phyloP scores from a whole-genome alignment of 2,797 vertebrate species.

The Cuculus canorus region DNA sequence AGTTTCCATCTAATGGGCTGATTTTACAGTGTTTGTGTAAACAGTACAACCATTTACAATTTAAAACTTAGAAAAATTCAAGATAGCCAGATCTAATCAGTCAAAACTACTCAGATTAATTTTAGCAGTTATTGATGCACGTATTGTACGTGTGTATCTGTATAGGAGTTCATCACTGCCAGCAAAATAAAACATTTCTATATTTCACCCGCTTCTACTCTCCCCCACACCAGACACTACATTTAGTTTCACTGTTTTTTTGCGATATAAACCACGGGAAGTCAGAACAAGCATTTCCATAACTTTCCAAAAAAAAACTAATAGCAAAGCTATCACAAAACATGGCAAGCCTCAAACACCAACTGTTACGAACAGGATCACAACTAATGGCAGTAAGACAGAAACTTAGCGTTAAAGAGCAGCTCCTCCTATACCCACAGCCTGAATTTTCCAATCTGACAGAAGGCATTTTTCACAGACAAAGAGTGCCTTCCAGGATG shows the following conservation, averaged over 20 bases:
- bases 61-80: neutral
- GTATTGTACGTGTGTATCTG: neutral
- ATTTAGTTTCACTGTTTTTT: neutral
- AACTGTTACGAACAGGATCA: neutral
- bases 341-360: neutral
- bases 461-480: slow-evolving; percentile 2
- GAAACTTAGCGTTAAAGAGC: neutral
- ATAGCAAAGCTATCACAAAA: neutral
- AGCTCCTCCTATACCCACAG: neutral
- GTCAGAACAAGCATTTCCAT: neutral
- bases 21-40: neutral
- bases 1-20: neutral
- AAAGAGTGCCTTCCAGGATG: neutral
- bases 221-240: neutral
- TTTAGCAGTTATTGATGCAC: neutral
- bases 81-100: neutral
- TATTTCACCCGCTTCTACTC: neutral
- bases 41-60: neutral
- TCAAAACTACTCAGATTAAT: neutral
- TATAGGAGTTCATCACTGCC: neutral
- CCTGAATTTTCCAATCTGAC: neutral
- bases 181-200: neutral
- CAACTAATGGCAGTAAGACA: neutral
- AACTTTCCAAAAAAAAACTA: neutral
- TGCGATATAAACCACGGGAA: neutral